These are phyloP conservation scores for Enteromius treurensis DNA, from an alignment of 2,797 vertebrate genomes.

Conservation along the genomic window DNA sequence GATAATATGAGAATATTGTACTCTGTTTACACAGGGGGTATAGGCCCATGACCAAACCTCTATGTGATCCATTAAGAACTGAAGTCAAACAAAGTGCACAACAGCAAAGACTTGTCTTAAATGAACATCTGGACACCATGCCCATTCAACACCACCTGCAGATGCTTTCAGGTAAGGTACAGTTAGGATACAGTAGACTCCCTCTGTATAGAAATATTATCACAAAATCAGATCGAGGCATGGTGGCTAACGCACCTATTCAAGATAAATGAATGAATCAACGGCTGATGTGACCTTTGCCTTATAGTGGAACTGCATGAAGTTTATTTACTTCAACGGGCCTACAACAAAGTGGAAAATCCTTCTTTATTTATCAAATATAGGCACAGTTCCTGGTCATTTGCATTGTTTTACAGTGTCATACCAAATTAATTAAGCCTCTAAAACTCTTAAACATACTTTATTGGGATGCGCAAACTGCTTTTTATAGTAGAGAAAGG, in stretches of 20 bases:
- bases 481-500: neutral
- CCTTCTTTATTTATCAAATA: neutral
- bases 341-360: neutral
- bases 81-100: neutral
- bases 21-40: slow-evolving; percentile 6
- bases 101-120: neutral
- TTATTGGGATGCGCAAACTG: neutral
- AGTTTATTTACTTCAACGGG: neutral
- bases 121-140: slow-evolving; percentile 17
- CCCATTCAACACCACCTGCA: slow-evolving; percentile 14
- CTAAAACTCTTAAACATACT: no score
- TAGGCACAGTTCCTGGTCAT: neutral
- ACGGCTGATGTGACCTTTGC: neutral
- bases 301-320: neutral
- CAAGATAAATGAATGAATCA: neutral
- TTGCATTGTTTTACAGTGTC: neutral
- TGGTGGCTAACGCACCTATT: neutral
- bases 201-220: slow-evolving; percentile 23
- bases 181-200: slow-evolving; percentile 17
- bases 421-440: neutral
- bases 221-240: neutral
- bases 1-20: neutral
- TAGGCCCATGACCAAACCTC: neutral
- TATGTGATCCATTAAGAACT: neutral
- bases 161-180: neutral